Evolutionary conservation across 2,797 vertebrate species (phyloP).

Genomic region (Pangasius djambal): DNA sequence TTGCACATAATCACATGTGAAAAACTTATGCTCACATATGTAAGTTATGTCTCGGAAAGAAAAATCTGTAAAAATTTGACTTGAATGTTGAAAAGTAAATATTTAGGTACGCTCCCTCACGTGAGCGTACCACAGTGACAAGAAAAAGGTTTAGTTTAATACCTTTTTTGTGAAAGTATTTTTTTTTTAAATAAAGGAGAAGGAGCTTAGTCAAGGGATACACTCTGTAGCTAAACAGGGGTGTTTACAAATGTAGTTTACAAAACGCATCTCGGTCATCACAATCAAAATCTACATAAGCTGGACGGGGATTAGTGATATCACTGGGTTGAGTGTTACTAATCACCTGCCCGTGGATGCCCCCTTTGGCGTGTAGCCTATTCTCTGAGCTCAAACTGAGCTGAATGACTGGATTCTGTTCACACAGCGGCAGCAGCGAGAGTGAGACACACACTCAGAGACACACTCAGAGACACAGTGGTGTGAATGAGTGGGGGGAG

Average conservation of each 20-base stretch:
- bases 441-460: conserved; percentile 63
- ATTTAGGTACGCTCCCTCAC: neutral
- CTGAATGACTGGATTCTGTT: conserved; percentile 71
- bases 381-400: conserved; percentile 72
- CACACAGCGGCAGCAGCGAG: conserved; percentile 65
- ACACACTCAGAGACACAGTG: conserved; percentile 52
- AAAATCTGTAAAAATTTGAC: neutral
- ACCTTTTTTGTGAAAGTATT: neutral
- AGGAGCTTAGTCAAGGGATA: neutral
- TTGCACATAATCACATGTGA: neutral
- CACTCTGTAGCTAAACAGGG: no score
- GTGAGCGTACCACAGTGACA: neutral
- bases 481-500: conserved; percentile 69
- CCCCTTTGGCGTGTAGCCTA: conserved; percentile 73
- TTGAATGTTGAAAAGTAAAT: neutral
- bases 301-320: conserved; percentile 10
- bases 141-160: neutral
- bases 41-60: neutral
- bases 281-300: neutral
- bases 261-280: neutral
- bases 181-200: neutral
- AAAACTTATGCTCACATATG: neutral
- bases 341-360: conserved; percentile 78
- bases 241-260: neutral
- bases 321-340: conserved; percentile 53